phyloP scores from a whole-genome alignment of 2,888 invertebrate genomes.

The Megamerina dolium region DNA sequence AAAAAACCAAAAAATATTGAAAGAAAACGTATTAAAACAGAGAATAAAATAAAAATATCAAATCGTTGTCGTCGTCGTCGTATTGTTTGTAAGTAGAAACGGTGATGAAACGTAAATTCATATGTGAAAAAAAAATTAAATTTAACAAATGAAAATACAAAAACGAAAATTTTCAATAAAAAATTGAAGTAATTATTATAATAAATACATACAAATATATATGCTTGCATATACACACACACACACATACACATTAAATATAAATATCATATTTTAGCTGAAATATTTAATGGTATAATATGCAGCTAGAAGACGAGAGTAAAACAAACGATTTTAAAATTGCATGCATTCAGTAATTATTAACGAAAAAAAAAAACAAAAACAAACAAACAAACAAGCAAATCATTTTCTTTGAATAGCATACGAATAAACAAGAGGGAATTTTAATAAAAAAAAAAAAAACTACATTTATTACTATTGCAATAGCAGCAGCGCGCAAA shows the following conservation, averaged over 20 bases:
- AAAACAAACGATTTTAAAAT: conserved; percentile 15
- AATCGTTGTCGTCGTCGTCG: no score
- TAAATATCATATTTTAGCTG: conserved; percentile 18
- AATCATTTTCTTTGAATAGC: no score
- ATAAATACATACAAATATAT: conserved; percentile 15
- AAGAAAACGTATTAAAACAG: no score
- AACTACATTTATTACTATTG: no score
- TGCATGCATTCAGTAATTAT: conserved; percentile 1
- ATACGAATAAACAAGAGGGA: conserved; percentile 17
- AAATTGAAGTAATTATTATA: conserved; percentile 27
- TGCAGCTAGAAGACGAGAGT: conserved; percentile 15
- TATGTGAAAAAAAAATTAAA: conserved; percentile 22
- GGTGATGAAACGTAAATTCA: conserved; percentile 5
- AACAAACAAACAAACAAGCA: conserved; percentile 19
- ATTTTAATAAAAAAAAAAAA: conserved; percentile 16
- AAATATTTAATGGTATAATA: conserved; percentile 12
- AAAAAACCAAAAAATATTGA: no score
- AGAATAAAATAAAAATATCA: no score
- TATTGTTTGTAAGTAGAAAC: no score
- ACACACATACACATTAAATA: no score
- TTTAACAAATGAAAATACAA: conserved; percentile 39
- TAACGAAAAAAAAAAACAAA: conserved; percentile 13
- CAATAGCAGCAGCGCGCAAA: conserved; percentile 11
- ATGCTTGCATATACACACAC: no score
- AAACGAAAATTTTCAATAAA: no score